Conservation (phyloP, 2,797 vertebrate genomes). For the Ataeniobius toweri region DNA sequence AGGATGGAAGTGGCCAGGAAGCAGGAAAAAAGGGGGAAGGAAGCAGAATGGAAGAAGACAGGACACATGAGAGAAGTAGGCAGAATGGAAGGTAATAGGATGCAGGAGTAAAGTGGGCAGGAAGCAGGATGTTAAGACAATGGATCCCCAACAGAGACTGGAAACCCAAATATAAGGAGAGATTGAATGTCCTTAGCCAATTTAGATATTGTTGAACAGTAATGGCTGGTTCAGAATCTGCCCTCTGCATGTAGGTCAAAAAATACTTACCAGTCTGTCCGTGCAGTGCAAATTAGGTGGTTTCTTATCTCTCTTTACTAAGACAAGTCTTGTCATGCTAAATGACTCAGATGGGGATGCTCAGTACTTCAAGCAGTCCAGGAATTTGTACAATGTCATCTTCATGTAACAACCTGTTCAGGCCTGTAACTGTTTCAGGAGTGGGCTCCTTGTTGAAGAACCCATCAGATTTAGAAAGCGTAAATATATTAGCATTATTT, state of each 20-base stretch:
- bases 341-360: constrained; percentile 39
- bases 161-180: neutral
- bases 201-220: neutral
- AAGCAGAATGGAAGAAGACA: no score
- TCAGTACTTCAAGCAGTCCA: constrained; percentile 24
- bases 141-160: neutral
- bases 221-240: no score
- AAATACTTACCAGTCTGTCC: neutral
- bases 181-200: neutral
- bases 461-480: neutral
- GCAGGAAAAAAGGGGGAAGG: no score
- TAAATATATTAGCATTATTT: neutral
- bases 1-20: no score
- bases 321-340: constrained; percentile 49
- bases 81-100: neutral
- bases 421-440: neutral
- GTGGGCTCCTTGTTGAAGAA: neutral
- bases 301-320: constrained; percentile 21
- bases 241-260: neutral
- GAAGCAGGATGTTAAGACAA: no score
- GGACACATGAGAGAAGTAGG: no score
- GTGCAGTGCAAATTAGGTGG: neutral
- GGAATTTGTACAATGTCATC: constrained; percentile 57
- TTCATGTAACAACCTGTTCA: constrained; percentile 59
- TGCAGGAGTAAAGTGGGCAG: no score